These are phyloP conservation scores for Drosophila yakuba DNA, from an alignment of 1,140 invertebrate species.

Conservation along the genomic window DNA sequence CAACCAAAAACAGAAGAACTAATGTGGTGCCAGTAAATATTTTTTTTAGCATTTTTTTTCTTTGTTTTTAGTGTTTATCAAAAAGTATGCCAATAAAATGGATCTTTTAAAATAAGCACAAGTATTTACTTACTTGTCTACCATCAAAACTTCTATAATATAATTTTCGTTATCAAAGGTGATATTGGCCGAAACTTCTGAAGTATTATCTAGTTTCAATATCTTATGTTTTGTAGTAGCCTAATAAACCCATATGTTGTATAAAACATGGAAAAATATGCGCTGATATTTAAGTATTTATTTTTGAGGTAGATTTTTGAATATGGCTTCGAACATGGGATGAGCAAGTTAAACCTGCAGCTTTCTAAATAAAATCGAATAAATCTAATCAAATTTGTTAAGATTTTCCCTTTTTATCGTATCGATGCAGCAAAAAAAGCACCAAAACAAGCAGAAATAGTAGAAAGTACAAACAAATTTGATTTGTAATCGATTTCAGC, in stretches of 20 bases:
- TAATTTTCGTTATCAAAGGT: no score
- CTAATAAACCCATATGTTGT: no score
- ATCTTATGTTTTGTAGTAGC: no score
- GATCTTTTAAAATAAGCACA: not conserved
- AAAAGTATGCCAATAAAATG: not conserved
- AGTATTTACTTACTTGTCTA: no score
- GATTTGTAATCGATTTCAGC: constrained; percentile 2
- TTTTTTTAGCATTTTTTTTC: constrained; percentile 6
- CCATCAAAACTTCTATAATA: no score
- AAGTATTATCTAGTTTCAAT: no score
- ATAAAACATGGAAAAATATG: no score
- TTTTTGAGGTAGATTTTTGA: not conserved
- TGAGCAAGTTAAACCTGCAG: not conserved
- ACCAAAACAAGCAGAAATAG: not conserved
- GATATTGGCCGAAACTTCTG: no score
- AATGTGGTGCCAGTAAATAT: not conserved
- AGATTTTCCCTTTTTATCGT: not conserved
- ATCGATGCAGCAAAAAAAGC: not conserved
- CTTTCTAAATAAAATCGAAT: constrained; percentile 1
- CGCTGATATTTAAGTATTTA: not conserved
- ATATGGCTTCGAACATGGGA: not conserved
- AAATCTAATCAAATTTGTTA: not conserved
- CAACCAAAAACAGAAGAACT: constrained; percentile 36
- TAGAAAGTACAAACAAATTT: constrained; percentile 27
- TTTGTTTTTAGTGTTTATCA: constrained; percentile 8